These are phyloP conservation scores for Potorous gilbertii DNA, from an alignment of 2,797 vertebrate genomes.

Conservation along the genomic window DNA sequence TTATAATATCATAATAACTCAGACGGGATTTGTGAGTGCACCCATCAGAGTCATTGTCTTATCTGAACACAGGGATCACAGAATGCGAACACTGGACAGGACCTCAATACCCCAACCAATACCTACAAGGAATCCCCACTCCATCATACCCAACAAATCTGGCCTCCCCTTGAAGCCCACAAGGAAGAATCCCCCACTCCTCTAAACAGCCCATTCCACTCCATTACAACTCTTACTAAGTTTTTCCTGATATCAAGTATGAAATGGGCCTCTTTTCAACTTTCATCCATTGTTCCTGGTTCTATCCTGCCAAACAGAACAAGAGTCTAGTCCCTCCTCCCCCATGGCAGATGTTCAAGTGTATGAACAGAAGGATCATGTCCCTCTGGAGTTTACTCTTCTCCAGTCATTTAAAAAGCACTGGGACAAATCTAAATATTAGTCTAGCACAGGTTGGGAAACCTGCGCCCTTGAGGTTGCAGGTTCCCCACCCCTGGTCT, in stretches of 20 bases:
- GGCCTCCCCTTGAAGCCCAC: not conserved
- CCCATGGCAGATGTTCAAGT: not conserved
- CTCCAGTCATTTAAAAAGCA: not conserved
- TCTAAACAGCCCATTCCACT: not conserved
- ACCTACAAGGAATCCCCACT: not conserved
- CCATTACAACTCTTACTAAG: not conserved
- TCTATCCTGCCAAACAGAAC: not conserved
- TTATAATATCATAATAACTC: constrained; percentile 29
- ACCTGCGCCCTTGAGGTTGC: no score
- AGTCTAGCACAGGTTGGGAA: not conserved
- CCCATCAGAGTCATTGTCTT: constrained; percentile 16
- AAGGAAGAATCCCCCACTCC: not conserved
- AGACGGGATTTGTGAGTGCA: constrained; percentile 14
- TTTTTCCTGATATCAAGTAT: not conserved
- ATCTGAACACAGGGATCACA: constrained; percentile 41
- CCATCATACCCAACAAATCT: not conserved
- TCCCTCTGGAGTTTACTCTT: not conserved
- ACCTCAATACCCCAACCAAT: not conserved
- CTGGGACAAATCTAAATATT: not conserved
- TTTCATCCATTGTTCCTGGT: not conserved
- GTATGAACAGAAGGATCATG: not conserved
- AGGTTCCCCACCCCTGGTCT: not conserved
- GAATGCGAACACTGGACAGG: not conserved
- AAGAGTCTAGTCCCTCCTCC: not conserved
- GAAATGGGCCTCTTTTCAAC: not conserved